Conservation (phyloP, 2,888 invertebrate species). For the Cephus sareptanus region DNA sequence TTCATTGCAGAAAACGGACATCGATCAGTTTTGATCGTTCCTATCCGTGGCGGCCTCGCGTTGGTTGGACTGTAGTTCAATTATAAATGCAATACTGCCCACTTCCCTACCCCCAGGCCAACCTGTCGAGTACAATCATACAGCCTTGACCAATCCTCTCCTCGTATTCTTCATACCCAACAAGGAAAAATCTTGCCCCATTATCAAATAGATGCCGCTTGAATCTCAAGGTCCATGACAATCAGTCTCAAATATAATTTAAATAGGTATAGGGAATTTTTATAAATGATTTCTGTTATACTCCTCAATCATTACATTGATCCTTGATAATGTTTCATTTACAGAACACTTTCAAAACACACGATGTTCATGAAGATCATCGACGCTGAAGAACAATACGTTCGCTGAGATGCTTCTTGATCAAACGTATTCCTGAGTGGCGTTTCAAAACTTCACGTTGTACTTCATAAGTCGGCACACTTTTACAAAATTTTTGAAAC, state of each 20-base stretch:
- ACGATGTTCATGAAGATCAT: background rate
- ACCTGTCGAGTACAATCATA: background rate
- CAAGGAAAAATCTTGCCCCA: background rate
- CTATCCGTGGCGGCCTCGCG: slow-evolving; percentile 20
- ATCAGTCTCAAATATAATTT: background rate
- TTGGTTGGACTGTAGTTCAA: slow-evolving; percentile 21
- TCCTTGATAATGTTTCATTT: background rate
- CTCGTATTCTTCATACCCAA: background rate
- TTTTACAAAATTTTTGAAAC: background rate
- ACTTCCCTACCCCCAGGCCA: background rate
- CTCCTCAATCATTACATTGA: background rate
- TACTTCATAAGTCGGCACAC: background rate
- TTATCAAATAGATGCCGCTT: background rate
- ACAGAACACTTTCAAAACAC: background rate
- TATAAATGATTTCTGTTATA: background rate
- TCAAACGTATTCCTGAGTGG: background rate
- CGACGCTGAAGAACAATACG: background rate
- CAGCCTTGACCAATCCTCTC: background rate
- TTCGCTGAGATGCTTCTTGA: background rate
- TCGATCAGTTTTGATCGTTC: slow-evolving; percentile 26
- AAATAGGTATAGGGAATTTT: background rate
- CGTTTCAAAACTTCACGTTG: background rate
- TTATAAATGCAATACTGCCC: slow-evolving; percentile 21
- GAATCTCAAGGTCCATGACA: background rate
- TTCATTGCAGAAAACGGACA: slow-evolving; percentile 14